These are phyloP conservation scores for Gila orcuttii DNA, from an alignment of 2,113 vertebrate species.

Conservation along the genomic window DNA sequence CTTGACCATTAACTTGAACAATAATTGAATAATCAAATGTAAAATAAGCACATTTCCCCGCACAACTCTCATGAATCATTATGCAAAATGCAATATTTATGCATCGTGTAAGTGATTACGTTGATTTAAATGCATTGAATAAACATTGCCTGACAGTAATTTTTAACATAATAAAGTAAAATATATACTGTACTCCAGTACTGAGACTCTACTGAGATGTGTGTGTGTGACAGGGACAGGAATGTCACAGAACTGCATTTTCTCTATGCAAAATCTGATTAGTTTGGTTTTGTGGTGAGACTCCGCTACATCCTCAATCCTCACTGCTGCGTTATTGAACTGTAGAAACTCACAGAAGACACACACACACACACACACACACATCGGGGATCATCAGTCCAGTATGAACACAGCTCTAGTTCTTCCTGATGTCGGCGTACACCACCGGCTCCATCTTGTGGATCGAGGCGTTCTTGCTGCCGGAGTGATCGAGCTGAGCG, in stretches of 20 bases:
- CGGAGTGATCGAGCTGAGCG: constrained; percentile 94
- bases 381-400: constrained; percentile 11
- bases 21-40: no score
- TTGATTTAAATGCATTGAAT: not conserved
- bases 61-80: no score
- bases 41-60: no score
- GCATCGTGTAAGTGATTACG: no score
- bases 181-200: not conserved
- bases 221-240: no score
- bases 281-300: not conserved
- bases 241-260: not conserved
- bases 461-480: constrained; percentile 84
- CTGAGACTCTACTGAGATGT: not conserved
- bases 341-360: not conserved
- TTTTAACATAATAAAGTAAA: not conserved
- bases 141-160: not conserved
- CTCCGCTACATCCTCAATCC: no score
- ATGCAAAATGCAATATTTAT: no score
- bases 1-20: no score
- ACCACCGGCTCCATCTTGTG: constrained; percentile 97
- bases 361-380: not conserved
- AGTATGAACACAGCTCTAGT: constrained; percentile 68
- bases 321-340: not conserved
- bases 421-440: constrained; percentile 93
- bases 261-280: not conserved